Conservation (phyloP, 2,797 vertebrate species). For the Falco naumanni region DNA sequence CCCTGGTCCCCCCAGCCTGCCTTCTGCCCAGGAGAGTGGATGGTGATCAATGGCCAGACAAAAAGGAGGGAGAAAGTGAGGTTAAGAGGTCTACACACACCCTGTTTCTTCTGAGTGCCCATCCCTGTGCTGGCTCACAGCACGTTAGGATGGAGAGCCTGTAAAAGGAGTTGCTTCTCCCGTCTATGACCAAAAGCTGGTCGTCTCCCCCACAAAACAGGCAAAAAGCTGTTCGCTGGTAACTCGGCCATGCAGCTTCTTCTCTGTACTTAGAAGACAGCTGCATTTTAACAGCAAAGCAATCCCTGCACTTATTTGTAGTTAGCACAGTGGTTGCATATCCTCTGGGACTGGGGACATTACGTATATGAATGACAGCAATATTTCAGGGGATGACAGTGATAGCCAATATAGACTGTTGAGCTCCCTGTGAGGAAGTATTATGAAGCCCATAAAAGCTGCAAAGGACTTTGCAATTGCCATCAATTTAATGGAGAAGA, state of each 20-base stretch:
- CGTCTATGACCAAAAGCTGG: background rate
- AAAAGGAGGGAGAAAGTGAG: background rate
- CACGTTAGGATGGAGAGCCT: background rate
- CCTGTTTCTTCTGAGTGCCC: background rate
- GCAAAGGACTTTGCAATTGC: slow-evolving; percentile 49
- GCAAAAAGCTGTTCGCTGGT: background rate
- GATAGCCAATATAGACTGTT: slow-evolving; percentile 44
- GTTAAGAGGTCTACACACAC: background rate
- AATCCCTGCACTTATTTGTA: background rate
- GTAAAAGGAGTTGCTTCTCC: background rate
- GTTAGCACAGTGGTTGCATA: slow-evolving; percentile 11
- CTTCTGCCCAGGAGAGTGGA: background rate
- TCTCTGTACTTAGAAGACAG: background rate
- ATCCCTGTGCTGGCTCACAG: background rate
- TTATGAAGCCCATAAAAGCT: slow-evolving; percentile 63
- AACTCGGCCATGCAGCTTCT: background rate
- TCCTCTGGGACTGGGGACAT: slow-evolving; percentile 16
- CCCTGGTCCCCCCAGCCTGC: background rate
- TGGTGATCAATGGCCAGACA: background rate
- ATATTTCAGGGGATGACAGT: slow-evolving; percentile 54
- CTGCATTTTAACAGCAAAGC: background rate
- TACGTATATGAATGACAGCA: slow-evolving; percentile 27
- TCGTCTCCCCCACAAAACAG: background rate
- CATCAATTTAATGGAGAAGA: slow-evolving; percentile 43
- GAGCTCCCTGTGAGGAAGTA: slow-evolving; percentile 21